Evolutionary conservation across 1,140 invertebrate genomes (phyloP).

Genomic region (Lepidurus packardi): DNA sequence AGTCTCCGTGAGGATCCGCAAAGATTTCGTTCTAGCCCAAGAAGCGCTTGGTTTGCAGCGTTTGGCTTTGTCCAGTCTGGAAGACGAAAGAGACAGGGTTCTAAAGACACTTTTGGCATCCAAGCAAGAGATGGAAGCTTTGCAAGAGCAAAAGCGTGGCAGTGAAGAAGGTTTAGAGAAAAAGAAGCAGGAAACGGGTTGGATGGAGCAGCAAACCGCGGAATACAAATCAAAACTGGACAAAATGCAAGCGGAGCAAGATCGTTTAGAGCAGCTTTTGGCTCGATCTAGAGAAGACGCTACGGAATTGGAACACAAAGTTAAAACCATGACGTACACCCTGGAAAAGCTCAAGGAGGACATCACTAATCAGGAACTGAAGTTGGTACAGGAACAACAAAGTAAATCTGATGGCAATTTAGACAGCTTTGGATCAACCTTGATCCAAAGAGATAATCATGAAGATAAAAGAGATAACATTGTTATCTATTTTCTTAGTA

Average conservation of each 20-base stretch:
- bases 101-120: neutral
- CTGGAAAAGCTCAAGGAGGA: constrained; percentile 32
- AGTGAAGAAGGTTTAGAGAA: neutral
- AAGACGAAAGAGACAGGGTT: neutral
- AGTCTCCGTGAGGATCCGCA: neutral
- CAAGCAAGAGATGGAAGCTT: neutral
- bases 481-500: too few species aligned
- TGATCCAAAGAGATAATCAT: neutral
- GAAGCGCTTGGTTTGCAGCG: constrained; percentile 2
- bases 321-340: constrained; percentile 30
- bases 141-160: constrained; percentile 2
- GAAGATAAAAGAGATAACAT: too few species aligned
- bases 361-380: constrained; percentile 15
- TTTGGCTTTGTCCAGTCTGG: neutral
- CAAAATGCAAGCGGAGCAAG: neutral
- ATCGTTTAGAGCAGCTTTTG: neutral
- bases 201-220: constrained; percentile 27
- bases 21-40: neutral
- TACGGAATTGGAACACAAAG: constrained; percentile 24
- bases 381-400: constrained; percentile 27
- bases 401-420: neutral
- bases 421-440: neutral
- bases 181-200: constrained; percentile 16
- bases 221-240: constrained; percentile 4
- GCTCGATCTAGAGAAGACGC: neutral